A percentile compares a stretch with the other conserved stretches of the same genome.
phyloP scores from a whole-genome alignment of 2,888 invertebrate species.

The Aspidiotus rigidus region DNA sequence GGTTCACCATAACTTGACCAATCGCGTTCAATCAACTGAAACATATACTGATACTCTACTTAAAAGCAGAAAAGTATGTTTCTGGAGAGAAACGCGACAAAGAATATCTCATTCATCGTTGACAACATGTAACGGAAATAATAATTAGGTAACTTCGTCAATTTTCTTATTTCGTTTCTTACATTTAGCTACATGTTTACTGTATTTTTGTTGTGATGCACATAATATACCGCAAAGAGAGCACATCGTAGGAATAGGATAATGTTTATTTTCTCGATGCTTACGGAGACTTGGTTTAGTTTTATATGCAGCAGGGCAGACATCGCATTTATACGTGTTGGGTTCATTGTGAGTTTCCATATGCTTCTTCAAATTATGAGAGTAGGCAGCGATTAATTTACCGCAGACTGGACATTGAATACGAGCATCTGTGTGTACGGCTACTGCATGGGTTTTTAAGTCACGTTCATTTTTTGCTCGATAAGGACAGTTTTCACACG shows the following conservation, averaged over 20 bases:
- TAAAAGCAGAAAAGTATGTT: no score
- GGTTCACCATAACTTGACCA: no score
- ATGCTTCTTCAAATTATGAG: constrained; percentile 8
- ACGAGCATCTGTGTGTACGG: neutral
- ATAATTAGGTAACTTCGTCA: no score
- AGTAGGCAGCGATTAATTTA: neutral
- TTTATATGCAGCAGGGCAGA: neutral
- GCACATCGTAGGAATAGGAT: neutral
- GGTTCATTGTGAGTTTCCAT: constrained; percentile 1
- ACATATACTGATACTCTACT: no score
- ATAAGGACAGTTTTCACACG: neutral
- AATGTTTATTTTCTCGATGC: constrained; percentile 7
- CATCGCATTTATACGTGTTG: neutral
- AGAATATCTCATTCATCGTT: no score
- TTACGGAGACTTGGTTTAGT: neutral
- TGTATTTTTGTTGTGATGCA: constrained; percentile 7
- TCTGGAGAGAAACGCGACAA: no score
- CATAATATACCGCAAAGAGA: neutral
- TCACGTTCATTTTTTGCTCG: neutral
- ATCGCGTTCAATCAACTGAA: no score
- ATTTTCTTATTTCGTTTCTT: neutral
- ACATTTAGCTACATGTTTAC: neutral
- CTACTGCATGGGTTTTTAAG: neutral
- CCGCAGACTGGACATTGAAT: constrained; percentile 1
- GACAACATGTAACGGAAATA: no score